These are phyloP conservation scores for Eumacrocentrus americanus DNA, from an alignment of 2,888 invertebrate species.

Conservation along the genomic window DNA sequence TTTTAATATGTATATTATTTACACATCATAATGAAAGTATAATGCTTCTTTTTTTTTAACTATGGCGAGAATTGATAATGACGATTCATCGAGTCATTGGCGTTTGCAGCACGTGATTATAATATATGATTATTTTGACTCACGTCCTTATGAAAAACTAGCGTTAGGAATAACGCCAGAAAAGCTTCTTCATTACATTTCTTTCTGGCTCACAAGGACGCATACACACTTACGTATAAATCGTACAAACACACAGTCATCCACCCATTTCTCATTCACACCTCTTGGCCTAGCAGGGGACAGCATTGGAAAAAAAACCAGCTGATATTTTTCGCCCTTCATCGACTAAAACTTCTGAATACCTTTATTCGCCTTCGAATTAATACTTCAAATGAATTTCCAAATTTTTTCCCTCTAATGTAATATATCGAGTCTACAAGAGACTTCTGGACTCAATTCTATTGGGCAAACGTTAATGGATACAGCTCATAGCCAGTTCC, in stretches of 20 bases:
- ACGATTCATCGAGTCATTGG: not conserved
- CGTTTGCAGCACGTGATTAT: not conserved
- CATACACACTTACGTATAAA: too few relatives aligned
- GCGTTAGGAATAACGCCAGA: conserved; percentile 1
- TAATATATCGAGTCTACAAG: not conserved
- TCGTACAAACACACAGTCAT: conserved; percentile 30
- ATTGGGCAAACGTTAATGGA: not conserved
- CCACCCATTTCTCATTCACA: conserved; percentile 10
- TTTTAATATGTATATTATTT: conserved; percentile 40
- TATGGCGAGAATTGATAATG: conserved; percentile 27
- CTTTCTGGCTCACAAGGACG: conserved; percentile 4
- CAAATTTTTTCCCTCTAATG: not conserved
- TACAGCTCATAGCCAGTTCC: conserved; percentile 3
- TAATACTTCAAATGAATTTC: not conserved
- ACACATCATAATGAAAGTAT: conserved; percentile 32
- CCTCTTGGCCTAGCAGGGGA: not conserved
- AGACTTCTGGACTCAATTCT: not conserved
- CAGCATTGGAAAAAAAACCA: not conserved
- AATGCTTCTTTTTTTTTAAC: conserved; percentile 26
- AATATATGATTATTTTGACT: not conserved
- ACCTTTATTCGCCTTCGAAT: not conserved
- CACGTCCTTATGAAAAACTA: not conserved
- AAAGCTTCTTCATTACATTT: conserved; percentile 11
- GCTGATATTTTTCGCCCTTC: not conserved
- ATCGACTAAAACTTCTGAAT: not conserved